phyloP scores from a whole-genome alignment of 2,797 vertebrate species.

The Periparus ater region DNA sequence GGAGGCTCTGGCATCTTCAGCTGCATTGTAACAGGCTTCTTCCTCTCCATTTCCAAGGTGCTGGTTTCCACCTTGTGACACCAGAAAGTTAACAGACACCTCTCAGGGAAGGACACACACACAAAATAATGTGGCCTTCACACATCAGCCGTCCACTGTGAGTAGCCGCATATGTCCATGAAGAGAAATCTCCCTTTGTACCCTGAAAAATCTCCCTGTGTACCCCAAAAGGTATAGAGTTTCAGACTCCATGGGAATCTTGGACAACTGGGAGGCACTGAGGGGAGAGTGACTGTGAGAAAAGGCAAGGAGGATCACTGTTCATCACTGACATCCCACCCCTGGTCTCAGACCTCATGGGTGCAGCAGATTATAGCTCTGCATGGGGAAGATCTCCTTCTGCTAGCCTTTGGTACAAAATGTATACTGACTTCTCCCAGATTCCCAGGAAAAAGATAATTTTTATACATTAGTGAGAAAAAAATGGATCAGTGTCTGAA shows the following conservation, averaged over 20 bases:
- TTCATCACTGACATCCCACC: background rate
- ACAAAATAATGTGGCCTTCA: background rate
- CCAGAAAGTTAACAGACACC: background rate
- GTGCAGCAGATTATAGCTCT: background rate
- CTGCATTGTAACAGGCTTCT: background rate
- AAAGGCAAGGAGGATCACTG: background rate
- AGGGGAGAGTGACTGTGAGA: background rate
- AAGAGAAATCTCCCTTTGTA: background rate
- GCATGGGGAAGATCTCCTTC: background rate
- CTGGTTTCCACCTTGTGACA: background rate
- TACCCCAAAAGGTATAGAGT: background rate
- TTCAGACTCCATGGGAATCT: background rate
- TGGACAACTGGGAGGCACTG: background rate
- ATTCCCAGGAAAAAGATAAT: background rate
- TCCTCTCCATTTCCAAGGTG: background rate
- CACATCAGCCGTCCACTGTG: background rate
- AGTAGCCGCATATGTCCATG: background rate
- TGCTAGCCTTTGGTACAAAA: background rate
- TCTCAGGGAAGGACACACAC: background rate
- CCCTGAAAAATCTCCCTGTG: background rate
- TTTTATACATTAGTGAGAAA: background rate
- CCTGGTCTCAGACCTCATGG: background rate
- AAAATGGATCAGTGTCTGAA: background rate
- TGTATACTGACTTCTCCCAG: background rate
- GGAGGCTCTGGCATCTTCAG: background rate